Evolutionary conservation across 1,140 invertebrate genomes (phyloP).

Genomic region (Colletes latitarsis): DNA sequence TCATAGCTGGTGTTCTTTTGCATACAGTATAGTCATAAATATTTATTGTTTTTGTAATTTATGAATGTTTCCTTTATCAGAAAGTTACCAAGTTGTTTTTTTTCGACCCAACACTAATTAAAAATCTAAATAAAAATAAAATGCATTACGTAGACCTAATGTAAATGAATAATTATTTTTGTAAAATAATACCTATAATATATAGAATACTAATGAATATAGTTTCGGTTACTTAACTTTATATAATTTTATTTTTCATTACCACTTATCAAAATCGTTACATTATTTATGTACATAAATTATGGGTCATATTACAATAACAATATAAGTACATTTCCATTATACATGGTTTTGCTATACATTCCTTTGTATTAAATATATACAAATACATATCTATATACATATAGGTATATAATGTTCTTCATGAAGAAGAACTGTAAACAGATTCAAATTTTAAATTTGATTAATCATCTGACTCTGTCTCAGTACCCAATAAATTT

Average conservation of each 20-base stretch:
- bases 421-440: background rate
- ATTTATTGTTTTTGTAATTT: too few relatives aligned
- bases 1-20: too few relatives aligned
- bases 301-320: background rate
- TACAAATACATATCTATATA: background rate
- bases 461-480: background rate
- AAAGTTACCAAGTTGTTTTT: too few relatives aligned
- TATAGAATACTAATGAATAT: background rate
- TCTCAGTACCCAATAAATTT: too few relatives aligned
- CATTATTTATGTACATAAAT: background rate
- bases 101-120: background rate
- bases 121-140: background rate
- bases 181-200: too few relatives aligned
- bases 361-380: background rate
- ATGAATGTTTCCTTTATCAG: too few relatives aligned
- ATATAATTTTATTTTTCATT: conserved; percentile 1
- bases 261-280: background rate
- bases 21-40: too few relatives aligned
- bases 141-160: too few relatives aligned
- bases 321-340: background rate
- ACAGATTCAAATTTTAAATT: background rate
- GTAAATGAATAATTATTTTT: too few relatives aligned
- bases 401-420: background rate
- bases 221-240: background rate
- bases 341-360: background rate